These are phyloP conservation scores for Andrena haemorrhoa DNA, from an alignment of 2,888 invertebrate genomes.

Conservation along the genomic window DNA sequence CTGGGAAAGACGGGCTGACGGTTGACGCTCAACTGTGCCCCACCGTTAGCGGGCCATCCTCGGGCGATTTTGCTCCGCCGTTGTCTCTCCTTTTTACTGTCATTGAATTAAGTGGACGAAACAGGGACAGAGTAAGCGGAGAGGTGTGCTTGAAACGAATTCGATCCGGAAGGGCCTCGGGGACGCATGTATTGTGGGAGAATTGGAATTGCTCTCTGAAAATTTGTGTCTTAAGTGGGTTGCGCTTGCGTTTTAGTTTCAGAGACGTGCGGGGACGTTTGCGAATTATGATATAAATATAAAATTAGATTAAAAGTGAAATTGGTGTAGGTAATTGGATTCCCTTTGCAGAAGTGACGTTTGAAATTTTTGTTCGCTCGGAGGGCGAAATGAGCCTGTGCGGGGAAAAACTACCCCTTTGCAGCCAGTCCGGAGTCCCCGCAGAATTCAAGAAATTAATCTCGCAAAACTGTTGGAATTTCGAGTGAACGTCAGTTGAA, in stretches of 20 bases:
- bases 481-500: background rate
- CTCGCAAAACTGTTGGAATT: background rate
- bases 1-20: background rate
- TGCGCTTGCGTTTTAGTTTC: too few species aligned
- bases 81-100: background rate
- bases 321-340: slow-evolving; percentile 15
- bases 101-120: background rate
- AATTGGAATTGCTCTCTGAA: too few species aligned
- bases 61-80: background rate
- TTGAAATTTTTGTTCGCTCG: background rate
- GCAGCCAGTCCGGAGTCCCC: too few species aligned
- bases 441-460: background rate
- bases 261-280: background rate
- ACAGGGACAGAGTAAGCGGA: too few species aligned
- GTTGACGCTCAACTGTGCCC: background rate
- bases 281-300: slow-evolving; percentile 3
- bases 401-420: background rate
- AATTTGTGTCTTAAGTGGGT: too few species aligned
- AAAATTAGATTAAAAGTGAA: slow-evolving; percentile 26
- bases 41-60: background rate
- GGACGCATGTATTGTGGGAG: too few species aligned
- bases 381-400: background rate
- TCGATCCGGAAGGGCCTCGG: too few species aligned
- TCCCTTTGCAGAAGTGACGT: too few species aligned
- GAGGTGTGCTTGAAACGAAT: background rate